Percentiles rank a stretch among this genome's conserved stretches.
phyloP scores from a whole-genome alignment of 2,797 vertebrate species.

The Fundulus diaphanus region DNA sequence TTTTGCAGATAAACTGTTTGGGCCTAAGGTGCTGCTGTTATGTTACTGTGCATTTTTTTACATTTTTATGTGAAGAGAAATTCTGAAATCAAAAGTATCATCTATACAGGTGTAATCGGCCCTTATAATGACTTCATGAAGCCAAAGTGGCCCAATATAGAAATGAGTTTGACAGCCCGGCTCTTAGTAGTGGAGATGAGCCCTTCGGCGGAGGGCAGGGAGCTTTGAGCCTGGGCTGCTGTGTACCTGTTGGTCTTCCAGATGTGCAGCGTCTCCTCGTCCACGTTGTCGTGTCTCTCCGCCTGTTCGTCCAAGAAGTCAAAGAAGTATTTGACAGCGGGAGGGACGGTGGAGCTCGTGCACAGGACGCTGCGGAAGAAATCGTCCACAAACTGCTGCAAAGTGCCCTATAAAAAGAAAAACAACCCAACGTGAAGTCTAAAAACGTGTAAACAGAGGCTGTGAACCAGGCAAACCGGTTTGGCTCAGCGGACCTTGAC shows the following conservation, averaged over 20 bases:
- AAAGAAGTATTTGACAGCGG: slow-evolving; percentile 97
- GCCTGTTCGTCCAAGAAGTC: slow-evolving; percentile 98
- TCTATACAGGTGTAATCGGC: too few relatives aligned
- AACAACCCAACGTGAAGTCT: background rate
- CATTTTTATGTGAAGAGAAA: too few relatives aligned
- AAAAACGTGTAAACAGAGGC: background rate
- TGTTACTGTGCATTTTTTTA: too few relatives aligned
- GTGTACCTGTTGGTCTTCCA: slow-evolving; percentile 98
- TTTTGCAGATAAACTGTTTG: too few relatives aligned
- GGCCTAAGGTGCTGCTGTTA: too few relatives aligned
- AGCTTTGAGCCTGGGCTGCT: too few relatives aligned
- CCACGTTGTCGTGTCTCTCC: slow-evolving; percentile 91
- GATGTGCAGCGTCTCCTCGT: slow-evolving; percentile 98
- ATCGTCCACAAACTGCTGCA: slow-evolving; percentile 98
- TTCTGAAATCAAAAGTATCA: too few relatives aligned
- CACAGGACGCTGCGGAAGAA: slow-evolving; percentile 95
- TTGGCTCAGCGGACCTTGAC: slow-evolving; percentile 86
- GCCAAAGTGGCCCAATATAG: too few relatives aligned
- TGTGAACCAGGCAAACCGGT: background rate
- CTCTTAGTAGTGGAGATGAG: too few relatives aligned
- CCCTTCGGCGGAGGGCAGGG: too few relatives aligned
- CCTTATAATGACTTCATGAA: too few relatives aligned
- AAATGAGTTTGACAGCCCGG: too few relatives aligned
- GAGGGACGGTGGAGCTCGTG: slow-evolving; percentile 87
- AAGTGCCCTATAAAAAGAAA: slow-evolving; percentile 85